A percentile compares a stretch with the other conserved stretches of the same genome.
Conservation (phyloP, 37 sponge, comb jelly and placozoan genomes). For the Chondrilla cf. caribensis region DNA sequence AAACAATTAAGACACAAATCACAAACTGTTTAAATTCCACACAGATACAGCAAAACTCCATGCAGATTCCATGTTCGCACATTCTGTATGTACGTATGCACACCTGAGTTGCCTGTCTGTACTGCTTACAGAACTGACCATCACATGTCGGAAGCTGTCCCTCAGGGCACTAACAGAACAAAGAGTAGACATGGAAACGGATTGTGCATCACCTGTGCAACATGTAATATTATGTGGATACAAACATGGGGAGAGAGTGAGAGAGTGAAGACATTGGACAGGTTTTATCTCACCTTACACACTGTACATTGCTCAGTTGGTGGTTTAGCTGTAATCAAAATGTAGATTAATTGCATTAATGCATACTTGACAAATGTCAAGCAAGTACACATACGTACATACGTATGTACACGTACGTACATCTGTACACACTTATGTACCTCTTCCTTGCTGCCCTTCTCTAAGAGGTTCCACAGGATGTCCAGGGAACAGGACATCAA, state of each 20-base stretch:
- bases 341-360: neutral
- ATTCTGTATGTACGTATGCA: neutral
- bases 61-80: too few species aligned
- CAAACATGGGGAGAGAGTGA: too few species aligned
- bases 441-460: slow-evolving; percentile 69
- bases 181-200: too few species aligned
- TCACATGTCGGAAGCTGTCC: slow-evolving; percentile 35
- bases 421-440: slow-evolving; percentile 12
- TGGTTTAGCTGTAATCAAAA: slow-evolving; percentile 38
- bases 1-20: too few species aligned
- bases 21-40: too few species aligned
- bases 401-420: neutral
- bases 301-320: slow-evolving; percentile 49
- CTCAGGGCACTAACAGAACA: slow-evolving; percentile 42
- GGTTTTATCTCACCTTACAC: slow-evolving; percentile 63
- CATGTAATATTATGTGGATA: too few species aligned
- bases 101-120: slow-evolving; percentile 34
- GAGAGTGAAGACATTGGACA: too few species aligned
- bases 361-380: too few species aligned
- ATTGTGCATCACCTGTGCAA: too few species aligned
- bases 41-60: too few species aligned
- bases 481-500: slow-evolving; percentile 39
- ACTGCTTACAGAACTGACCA: slow-evolving; percentile 45
- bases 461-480: slow-evolving; percentile 82
- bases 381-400: neutral